Conservation (phyloP, 2,888 invertebrate species). For the Dasysyrphus albostriatus region DNA sequence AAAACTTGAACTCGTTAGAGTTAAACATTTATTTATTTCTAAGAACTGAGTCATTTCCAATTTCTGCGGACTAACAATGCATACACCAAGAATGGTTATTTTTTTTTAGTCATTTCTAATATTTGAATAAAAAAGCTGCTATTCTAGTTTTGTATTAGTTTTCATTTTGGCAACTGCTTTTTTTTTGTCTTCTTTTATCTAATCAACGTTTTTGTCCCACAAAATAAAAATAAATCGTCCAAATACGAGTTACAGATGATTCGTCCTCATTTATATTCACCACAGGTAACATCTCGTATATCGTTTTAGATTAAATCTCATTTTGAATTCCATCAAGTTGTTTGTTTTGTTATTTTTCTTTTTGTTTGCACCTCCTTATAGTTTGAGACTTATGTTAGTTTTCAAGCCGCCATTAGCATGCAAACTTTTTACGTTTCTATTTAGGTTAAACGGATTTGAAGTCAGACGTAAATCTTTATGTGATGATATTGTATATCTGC, state of each 20-base stretch:
- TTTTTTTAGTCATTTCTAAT: not conserved
- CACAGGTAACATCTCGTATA: constrained; percentile 34
- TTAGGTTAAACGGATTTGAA: constrained; percentile 68
- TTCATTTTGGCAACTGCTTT: constrained; percentile 25
- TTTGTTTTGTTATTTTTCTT: constrained; percentile 4
- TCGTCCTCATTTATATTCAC: constrained; percentile 66
- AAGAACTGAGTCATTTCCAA: constrained; percentile 9
- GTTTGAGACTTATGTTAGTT: constrained; percentile 35
- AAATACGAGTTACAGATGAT: constrained; percentile 19
- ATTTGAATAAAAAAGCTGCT: constrained; percentile 1
- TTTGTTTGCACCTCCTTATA: constrained; percentile 41
- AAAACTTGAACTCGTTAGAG: not conserved
- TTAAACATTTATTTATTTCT: not conserved
- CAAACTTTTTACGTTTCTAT: constrained; percentile 63
- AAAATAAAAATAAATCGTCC: constrained; percentile 25
- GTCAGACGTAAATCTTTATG: constrained; percentile 47
- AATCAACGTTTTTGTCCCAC: constrained; percentile 36
- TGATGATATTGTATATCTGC: constrained; percentile 5
- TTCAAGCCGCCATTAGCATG: constrained; percentile 59
- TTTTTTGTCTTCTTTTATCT: constrained; percentile 1
- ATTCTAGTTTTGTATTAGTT: not conserved
- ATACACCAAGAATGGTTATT: too few relatives aligned
- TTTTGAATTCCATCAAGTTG: constrained; percentile 61
- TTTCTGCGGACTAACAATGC: too few relatives aligned
- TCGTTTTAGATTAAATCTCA: constrained; percentile 58